Base-by-base conservation (phyloP, 2,113 vertebrate genomes). In the Otolemur garnettii region DNA sequence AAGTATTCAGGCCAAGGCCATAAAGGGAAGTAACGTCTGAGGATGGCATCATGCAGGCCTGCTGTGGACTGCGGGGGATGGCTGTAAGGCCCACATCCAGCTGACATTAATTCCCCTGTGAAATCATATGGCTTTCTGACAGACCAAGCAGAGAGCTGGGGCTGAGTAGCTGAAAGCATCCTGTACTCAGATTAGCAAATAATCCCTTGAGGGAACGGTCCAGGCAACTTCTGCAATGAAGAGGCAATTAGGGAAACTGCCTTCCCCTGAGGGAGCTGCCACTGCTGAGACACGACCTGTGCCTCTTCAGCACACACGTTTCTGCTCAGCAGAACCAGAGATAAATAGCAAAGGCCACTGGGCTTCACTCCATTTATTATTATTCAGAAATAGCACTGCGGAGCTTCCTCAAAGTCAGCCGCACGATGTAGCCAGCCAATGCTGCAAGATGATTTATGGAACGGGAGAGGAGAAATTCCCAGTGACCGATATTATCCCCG, bases 351-450 rank as follows among this genome's bases (percentile, higher is more conserved):
- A 91, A 96, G 94, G 89, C 94, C 60, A 68, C 3, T 19, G 55
- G 68, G 74, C 75, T 91, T 69, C 12, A 10, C 22, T 59, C 55
- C n/a, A 21, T 93, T 96, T 88, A 75, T 96, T 94, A 93, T 85
- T 91, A 92, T 94, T 98, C 97, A 95, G 86, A 96, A 97, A 97
- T 62, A 78, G 93, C 83, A 83, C 74, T 74, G 94, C 1, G 0
- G 91, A 79, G 38, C 57, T 93, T 97, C 75, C 95, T 96, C 91
- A 96, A 91, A 97, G 96, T 95, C 96, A 94, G 94, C 89, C 30
- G 26, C 11, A 14, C 4, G 85, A 60, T 35, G 59, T 60, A 80
- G 94, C 62, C 79, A 81, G 88, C 86, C 74, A 82, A 28, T 7
- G 87, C 77, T 45, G 33, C 92, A 53, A 81, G 84, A 66, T 92